Conservation (phyloP, 2,113 vertebrate species). For the Podilymbus podiceps region DNA sequence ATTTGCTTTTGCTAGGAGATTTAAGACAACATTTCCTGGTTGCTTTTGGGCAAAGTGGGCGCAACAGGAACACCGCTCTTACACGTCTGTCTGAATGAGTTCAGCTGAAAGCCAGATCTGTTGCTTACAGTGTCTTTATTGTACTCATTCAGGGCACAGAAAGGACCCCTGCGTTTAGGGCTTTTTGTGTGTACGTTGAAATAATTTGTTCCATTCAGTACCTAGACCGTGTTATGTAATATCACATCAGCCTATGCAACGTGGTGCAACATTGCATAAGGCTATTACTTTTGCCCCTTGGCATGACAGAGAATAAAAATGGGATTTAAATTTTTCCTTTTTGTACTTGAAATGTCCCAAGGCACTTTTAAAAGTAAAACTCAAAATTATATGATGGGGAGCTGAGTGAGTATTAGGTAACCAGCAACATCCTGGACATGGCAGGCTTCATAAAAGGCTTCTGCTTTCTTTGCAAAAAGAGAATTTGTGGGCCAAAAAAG, state of each 20-base stretch:
- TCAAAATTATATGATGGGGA: not conserved
- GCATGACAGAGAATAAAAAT: constrained; percentile 17
- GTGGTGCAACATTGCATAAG: constrained; percentile 19
- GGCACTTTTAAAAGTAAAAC: not conserved
- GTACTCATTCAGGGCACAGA: not conserved
- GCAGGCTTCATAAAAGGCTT: not conserved
- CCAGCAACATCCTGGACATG: not conserved
- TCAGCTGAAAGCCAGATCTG: not conserved
- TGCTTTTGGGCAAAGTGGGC: not conserved
- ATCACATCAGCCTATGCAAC: not conserved
- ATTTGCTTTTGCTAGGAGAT: not conserved
- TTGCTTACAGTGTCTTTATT: not conserved
- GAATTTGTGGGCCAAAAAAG: not conserved
- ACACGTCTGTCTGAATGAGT: not conserved
- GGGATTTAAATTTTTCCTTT: constrained; percentile 4
- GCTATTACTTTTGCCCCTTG: constrained; percentile 14
- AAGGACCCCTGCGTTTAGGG: not conserved
- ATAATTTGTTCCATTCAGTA: not conserved
- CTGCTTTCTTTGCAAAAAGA: not conserved
- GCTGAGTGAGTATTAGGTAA: not conserved
- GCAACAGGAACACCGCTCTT: not conserved
- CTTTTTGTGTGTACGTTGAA: not conserved
- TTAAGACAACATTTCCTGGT: not conserved
- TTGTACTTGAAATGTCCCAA: constrained; percentile 15
- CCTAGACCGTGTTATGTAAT: not conserved